Base-by-base conservation (phyloP, 2,797 vertebrate species). In the Telmatherina bonti region DNA sequence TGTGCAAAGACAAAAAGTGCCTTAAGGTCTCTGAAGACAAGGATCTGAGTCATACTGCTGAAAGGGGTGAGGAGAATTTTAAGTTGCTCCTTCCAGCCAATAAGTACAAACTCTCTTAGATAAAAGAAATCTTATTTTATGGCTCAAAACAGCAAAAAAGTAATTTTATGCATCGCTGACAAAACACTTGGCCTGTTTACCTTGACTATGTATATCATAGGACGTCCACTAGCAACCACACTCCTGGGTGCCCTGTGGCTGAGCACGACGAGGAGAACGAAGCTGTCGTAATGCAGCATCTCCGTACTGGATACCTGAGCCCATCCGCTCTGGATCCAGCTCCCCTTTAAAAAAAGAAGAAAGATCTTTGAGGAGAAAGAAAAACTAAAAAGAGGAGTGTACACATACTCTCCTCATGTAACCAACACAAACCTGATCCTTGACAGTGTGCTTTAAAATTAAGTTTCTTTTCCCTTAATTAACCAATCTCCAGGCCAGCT, bases 261-360 rank as follows among this genome's bases (percentile, higher is more conserved):
- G 96, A 65, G 95, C 93, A 1, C 96, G 95, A 11, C 96, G 95
- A 15, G 96, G 96, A 72, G 97, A 97, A 68, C 96, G 94, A 18
- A 97, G 93, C 89, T 98, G 97, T 26, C 96, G 93, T 70, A 97
- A 79, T 0, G 97, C 96, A 0, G 96, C 95, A 0, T 97, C 96
- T 0, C 97, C 96, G 0, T 97, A 98, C 86, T 98, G 97, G 84
- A 98, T 97, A 4, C 97, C 97, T 1, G 97, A 98, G 22, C 97
- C 96, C 97, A 97, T 98, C 85, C 96, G 92, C 92, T 98, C 97
- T 0, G 97, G 97, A 89, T 98, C 96, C 36, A 98, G 89, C 85
- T 98, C 97, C n/a, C 97, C 97, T 97, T n/a, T 2, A 47, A 62
- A 79, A 45, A 12, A 0, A 69, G 26, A 65, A 27, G 83, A 30